These are phyloP conservation scores for Pinctada fucata DNA, from an alignment of 2,888 invertebrate genomes.

Conservation along the genomic window DNA sequence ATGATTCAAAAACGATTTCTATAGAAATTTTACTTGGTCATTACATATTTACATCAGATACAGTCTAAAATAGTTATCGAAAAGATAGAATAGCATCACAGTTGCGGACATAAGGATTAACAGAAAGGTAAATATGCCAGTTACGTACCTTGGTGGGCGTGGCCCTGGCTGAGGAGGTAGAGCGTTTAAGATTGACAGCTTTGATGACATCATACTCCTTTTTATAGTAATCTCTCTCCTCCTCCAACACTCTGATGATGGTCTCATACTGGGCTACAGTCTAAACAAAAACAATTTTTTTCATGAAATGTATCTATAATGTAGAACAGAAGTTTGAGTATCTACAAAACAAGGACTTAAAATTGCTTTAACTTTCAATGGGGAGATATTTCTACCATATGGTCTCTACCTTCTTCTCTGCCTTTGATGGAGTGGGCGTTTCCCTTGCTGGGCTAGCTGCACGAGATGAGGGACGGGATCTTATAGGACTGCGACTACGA, in stretches of 20 bases:
- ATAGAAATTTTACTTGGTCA: no score
- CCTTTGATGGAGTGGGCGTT: slow-evolving; percentile 47
- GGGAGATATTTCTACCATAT: neutral
- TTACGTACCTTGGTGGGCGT: slow-evolving; percentile 65
- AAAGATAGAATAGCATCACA: no score
- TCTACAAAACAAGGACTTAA: no score
- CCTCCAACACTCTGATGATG: slow-evolving; percentile 71
- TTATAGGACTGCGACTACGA: slow-evolving; percentile 49
- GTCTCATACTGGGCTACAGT: slow-evolving; percentile 70
- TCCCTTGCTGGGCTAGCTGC: slow-evolving; percentile 62
- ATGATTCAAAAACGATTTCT: no score
- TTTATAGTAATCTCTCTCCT: slow-evolving; percentile 75
- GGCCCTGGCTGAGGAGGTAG: slow-evolving; percentile 72
- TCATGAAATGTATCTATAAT: neutral
- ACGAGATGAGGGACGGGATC: slow-evolving; percentile 58
- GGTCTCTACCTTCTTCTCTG: slow-evolving; percentile 58
- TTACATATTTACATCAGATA: no score
- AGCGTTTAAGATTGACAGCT: slow-evolving; percentile 55
- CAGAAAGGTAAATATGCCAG: neutral
- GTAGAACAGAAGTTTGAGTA: neutral
- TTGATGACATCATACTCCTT: slow-evolving; percentile 72
- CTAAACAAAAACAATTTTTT: slow-evolving; percentile 44
- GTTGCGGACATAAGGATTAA: no score
- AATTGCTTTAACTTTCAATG: no score
- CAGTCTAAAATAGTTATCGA: no score